Evolutionary conservation across 2,797 vertebrate species (phyloP).

Genomic region (Acomys russatus): DNA sequence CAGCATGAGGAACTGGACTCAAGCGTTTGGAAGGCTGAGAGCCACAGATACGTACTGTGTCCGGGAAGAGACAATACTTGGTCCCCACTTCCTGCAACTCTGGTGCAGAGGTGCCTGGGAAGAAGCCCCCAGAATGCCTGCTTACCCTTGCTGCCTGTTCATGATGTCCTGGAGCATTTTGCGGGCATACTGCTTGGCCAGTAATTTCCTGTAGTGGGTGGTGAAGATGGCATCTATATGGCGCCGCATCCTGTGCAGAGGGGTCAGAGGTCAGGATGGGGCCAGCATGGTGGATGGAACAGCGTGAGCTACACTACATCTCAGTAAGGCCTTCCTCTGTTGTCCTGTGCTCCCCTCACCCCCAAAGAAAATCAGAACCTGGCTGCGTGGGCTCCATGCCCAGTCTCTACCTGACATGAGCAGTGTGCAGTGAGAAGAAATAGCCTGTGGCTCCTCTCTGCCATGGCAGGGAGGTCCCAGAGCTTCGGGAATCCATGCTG

Average conservation of each 20-base stretch:
- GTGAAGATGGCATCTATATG: constrained; percentile 97
- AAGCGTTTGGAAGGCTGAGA: neutral
- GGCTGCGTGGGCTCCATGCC: constrained; percentile 72
- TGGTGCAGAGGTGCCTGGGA: accelerated
- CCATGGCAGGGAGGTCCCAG: neutral
- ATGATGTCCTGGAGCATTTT: constrained; percentile 96
- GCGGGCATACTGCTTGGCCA: constrained; percentile 95
- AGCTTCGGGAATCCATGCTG: accelerated
- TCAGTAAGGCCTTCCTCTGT: constrained; percentile 73
- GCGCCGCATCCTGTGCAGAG: constrained; percentile 90
- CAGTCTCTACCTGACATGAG: constrained; percentile 42
- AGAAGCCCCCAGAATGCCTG: neutral
- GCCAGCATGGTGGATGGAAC: neutral
- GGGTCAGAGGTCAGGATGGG: constrained; percentile 37
- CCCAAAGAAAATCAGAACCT: constrained; percentile 63
- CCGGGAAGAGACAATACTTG: neutral
- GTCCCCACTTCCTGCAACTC: neutral
- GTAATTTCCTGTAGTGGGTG: constrained; percentile 96
- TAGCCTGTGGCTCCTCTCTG: neutral
- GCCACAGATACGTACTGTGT: neutral
- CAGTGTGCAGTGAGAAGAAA: constrained; percentile 66
- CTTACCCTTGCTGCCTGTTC: constrained; percentile 94
- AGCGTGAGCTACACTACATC: constrained; percentile 58
- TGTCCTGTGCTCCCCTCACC: constrained; percentile 75
- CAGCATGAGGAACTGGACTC: no score